Base-by-base conservation (phyloP, 2,888 invertebrate species). In the Hartigia nigra region DNA sequence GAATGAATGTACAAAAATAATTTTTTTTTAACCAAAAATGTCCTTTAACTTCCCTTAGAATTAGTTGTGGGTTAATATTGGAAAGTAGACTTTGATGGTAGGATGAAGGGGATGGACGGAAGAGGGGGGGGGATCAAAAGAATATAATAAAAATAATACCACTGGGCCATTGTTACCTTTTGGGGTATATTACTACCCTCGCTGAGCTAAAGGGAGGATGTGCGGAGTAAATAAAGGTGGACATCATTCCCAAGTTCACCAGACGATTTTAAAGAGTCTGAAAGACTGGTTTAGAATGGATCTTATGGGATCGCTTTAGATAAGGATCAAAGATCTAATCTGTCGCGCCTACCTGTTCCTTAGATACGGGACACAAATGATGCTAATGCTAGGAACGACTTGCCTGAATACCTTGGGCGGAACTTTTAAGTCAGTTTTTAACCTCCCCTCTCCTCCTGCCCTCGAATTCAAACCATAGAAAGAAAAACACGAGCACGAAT, bases 281-380 rank as follows among this genome's bases (percentile, higher is more conserved):
- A 2, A 1, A 23, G 23, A 55, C 55, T 23, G 55, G 55, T 9
- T 23, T 0, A 23, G 55, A 55, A 55, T 23, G 23, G 55, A 55
- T 55, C 55, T 55, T 9, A 0, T 1, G 9, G 55, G 23, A 55
- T 55, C 55, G 55, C 55, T 55, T 55, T 0, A 1, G 31, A 37
- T 31, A 75, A 37, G 32, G 37, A 75, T 36, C 75, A 35, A 75
- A 75, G 72, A 72, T 72, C 12, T 1, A 12, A 72, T 72, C 72
- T 31, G 23, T 72, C 31, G 31, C 23, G 72, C 72, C 72, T 72
- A 72, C 72, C 72, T 72, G 72, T 31, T 72, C 34, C 34, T n/a
- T 12, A 72, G 31, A 31, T 72, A 14, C 34, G 3, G 32, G 72
- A 23, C 31, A 72, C 32, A 23, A 72, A 34, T 5, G 72, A 72